A percentile compares a stretch with the other conserved stretches of the same genome.
Conservation (phyloP, 1,140 invertebrate species). For the Pristionchus pacificus region DNA sequence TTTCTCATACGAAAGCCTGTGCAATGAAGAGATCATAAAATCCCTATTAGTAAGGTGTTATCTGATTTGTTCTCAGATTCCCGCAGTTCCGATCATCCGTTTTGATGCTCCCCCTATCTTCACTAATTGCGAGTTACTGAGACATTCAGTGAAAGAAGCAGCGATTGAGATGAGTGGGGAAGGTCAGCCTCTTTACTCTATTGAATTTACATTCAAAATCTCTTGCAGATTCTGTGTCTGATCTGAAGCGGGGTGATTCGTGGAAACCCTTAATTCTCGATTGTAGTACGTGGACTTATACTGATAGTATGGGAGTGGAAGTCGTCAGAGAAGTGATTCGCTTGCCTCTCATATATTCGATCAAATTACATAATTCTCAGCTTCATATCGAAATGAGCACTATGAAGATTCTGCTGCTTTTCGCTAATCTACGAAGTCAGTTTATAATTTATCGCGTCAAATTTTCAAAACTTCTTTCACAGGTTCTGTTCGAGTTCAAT, state of each 20-base stretch:
- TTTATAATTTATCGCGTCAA: neutral
- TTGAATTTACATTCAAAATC: no score
- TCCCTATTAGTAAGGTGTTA: no score
- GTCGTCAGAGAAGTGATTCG: slow-evolving; percentile 15
- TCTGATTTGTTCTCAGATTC: neutral
- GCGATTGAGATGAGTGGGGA: neutral
- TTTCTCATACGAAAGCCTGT: no score
- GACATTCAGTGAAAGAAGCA: neutral
- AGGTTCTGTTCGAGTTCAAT: slow-evolving; percentile 18
- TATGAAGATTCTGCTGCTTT: neutral
- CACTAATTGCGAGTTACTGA: slow-evolving; percentile 15
- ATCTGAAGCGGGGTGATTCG: neutral
- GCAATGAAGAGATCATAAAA: no score
- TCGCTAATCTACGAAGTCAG: slow-evolving; percentile 19
- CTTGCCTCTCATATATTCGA: neutral
- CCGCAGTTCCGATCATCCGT: slow-evolving; percentile 16
- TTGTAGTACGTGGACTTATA: slow-evolving; percentile 27
- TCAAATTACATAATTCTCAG: neutral
- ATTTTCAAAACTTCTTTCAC: neutral
- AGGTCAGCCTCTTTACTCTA: slow-evolving; percentile 2
- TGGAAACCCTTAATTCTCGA: slow-evolving; percentile 27
- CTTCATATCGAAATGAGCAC: slow-evolving; percentile 3
- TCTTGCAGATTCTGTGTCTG: no score
- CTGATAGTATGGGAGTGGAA: slow-evolving; percentile 24
- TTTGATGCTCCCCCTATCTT: slow-evolving; percentile 25